phyloP scores from a whole-genome alignment of 53 echinoderm and acorn worm species.

The Crossaster papposus region DNA sequence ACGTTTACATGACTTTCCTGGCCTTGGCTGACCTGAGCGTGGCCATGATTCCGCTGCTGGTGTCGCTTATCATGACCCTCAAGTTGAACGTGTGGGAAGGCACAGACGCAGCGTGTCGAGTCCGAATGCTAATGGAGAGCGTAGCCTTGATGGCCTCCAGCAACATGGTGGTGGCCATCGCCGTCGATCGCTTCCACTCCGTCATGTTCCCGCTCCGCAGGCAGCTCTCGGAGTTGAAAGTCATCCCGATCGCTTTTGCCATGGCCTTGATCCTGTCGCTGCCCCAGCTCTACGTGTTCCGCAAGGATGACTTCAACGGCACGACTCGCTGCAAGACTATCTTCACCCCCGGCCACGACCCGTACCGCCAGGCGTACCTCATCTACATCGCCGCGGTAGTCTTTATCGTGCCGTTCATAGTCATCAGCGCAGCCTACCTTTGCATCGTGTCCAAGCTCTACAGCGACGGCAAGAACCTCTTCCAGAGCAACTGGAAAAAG shows the following conservation, averaged over 20 bases:
- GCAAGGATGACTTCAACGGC: conserved; percentile 42
- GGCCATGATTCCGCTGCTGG: conserved; percentile 75
- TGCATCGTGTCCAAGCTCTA: conserved; percentile 86
- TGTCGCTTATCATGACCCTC: conserved; percentile 76
- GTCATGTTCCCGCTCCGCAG: conserved; percentile 88
- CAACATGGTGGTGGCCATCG: conserved; percentile 93
- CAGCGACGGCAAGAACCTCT: conserved; percentile 80
- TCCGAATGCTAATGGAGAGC: conserved; percentile 78
- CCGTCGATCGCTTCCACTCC: conserved; percentile 90
- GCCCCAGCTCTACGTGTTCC: conserved; percentile 88
- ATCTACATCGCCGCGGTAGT: conserved; percentile 75
- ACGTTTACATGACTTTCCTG: conserved; percentile 83
- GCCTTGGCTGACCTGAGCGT: conserved; percentile 85
- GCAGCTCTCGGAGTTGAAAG: conserved; percentile 67
- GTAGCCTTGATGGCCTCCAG: conserved; percentile 86
- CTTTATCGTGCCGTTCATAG: conserved; percentile 81
- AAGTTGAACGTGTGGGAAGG: conserved; percentile 68
- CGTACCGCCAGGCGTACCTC: conserved; percentile 74
- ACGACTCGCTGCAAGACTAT: conserved; percentile 70
- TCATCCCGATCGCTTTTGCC: conserved; percentile 74
- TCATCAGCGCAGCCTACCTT: conserved; percentile 89
- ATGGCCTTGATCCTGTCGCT: conserved; percentile 77
- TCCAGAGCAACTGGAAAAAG: conserved; percentile 91
- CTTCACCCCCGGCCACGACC: conserved; percentile 59
- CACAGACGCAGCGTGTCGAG: conserved; percentile 76